phyloP scores from a whole-genome alignment of 1,140 invertebrate genomes.

The Dinoponera quadriceps region DNA sequence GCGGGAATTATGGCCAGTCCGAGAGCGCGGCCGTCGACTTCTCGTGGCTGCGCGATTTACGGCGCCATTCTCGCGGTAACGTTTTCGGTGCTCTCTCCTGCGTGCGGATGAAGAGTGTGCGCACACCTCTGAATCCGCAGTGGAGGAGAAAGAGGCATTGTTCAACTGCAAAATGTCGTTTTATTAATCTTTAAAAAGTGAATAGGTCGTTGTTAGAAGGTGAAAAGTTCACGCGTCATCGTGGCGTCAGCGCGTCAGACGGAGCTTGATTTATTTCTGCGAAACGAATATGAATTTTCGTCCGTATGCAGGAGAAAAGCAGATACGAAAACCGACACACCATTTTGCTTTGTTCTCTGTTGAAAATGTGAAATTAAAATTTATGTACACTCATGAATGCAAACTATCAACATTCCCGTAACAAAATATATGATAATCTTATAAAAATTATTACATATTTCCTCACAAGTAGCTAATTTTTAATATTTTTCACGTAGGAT shows the following conservation, averaged over 20 bases:
- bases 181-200: background rate
- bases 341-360: too few relatives aligned
- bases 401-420: too few relatives aligned
- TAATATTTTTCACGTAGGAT: too few relatives aligned
- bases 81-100: constrained; percentile 25
- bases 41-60: constrained; percentile 48
- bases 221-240: too few relatives aligned
- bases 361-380: too few relatives aligned
- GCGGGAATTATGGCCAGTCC: constrained; percentile 66
- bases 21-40: constrained; percentile 55
- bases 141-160: background rate
- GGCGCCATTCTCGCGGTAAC: constrained; percentile 39
- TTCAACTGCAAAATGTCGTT: background rate
- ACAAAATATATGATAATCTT: too few relatives aligned
- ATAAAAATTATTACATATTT: too few relatives aligned
- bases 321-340: too few relatives aligned
- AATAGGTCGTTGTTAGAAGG: background rate
- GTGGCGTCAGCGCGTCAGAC: background rate
- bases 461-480: too few relatives aligned
- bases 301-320: too few relatives aligned
- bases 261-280: background rate
- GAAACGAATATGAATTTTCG: background rate
- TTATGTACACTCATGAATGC: too few relatives aligned
- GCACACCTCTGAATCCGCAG: background rate
- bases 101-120: background rate